A percentile compares a stretch with the other conserved stretches of the same genome.
These are phyloP conservation scores for Pampusana beccarii DNA, from an alignment of 2,113 vertebrate species.

Conservation along the genomic window DNA sequence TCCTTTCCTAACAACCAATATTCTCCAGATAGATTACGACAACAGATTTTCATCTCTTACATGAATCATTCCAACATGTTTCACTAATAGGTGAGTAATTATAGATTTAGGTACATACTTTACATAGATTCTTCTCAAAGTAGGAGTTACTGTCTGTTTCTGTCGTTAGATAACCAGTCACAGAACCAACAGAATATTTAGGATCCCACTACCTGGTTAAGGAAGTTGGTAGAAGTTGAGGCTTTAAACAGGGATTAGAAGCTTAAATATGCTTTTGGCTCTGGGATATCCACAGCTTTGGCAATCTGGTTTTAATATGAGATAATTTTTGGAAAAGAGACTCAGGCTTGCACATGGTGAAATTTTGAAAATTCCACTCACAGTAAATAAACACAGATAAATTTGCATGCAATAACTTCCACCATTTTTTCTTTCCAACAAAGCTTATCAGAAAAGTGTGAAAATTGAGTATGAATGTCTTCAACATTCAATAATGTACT, in stretches of 20 bases:
- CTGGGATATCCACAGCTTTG: background rate
- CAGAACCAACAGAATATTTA: background rate
- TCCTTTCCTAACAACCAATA: background rate
- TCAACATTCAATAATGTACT: constrained; percentile 46
- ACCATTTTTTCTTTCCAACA: background rate
- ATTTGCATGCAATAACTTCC: background rate
- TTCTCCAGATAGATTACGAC: background rate
- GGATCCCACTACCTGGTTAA: background rate
- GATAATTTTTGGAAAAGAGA: background rate
- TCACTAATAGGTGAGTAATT: background rate
- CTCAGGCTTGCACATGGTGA: background rate
- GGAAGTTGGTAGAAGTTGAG: background rate
- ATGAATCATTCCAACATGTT: background rate
- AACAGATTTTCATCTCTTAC: background rate
- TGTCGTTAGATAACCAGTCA: background rate
- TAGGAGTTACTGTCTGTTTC: background rate
- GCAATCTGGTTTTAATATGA: background rate
- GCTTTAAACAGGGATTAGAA: background rate
- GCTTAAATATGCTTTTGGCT: background rate
- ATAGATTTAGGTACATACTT: background rate
- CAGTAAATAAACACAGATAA: constrained; percentile 15
- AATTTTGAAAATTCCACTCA: background rate
- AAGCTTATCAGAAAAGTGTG: constrained; percentile 29
- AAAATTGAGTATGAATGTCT: constrained; percentile 43
- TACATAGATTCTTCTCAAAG: background rate